These are phyloP conservation scores for Drosophila birchii DNA, from an alignment of 2,888 invertebrate species.

Conservation along the genomic window DNA sequence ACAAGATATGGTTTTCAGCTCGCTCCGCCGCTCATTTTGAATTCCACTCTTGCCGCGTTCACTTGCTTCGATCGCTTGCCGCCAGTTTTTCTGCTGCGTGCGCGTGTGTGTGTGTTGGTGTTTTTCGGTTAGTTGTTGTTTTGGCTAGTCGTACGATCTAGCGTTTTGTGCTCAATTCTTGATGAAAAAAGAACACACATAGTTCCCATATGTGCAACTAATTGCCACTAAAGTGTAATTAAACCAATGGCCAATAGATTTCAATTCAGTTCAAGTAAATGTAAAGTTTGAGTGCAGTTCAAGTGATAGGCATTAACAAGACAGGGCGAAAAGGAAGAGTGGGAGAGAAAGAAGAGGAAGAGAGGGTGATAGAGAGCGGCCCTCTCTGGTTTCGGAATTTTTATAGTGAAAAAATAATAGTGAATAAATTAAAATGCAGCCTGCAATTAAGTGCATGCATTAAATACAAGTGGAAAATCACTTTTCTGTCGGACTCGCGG, in stretches of 20 bases:
- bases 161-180: conserved; percentile 63
- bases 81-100: conserved; percentile 13
- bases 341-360: conserved; percentile 1
- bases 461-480: conserved; percentile 35
- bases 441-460: conserved; percentile 45
- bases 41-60: conserved; percentile 52
- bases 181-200: conserved; percentile 36
- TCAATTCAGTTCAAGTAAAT: conserved; percentile 15
- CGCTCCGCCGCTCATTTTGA: conserved; percentile 51
- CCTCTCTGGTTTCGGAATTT: conserved; percentile 53
- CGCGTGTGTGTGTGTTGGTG: conserved; percentile 32
- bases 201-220: conserved; percentile 67
- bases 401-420: conserved; percentile 58
- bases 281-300: conserved; percentile 40
- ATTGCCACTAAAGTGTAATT: conserved; percentile 48
- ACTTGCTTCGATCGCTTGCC: conserved; percentile 8
- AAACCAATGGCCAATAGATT: conserved; percentile 27
- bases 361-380: conserved; percentile 11
- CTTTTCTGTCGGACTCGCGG: conserved; percentile 23
- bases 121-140: conserved; percentile 40
- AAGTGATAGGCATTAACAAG: conserved; percentile 9
- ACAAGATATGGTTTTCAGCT: background rate
- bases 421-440: conserved; percentile 46
- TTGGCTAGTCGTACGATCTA: conserved; percentile 67
- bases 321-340: background rate